Evolutionary conservation across 2,797 vertebrate genomes (phyloP).

Genomic region (Balearica regulorum): DNA sequence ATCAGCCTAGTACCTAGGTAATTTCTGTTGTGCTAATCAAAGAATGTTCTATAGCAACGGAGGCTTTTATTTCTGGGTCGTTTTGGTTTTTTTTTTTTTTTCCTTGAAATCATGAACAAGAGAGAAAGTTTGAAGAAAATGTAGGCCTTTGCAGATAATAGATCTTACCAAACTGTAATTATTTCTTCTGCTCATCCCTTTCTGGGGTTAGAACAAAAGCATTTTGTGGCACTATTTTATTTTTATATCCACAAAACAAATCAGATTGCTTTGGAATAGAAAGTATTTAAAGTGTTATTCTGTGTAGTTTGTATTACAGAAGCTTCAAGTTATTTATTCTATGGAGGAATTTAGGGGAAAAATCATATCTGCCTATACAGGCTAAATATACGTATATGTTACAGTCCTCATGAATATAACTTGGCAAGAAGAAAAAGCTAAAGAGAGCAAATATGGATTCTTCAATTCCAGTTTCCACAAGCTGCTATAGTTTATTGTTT

Average conservation of each 20-base stretch:
- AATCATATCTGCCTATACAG: background rate
- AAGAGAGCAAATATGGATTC: background rate
- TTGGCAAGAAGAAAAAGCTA: background rate
- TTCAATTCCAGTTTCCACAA: background rate
- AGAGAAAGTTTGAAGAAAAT: background rate
- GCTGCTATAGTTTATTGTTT: background rate
- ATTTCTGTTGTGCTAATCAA: background rate
- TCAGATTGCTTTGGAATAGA: background rate
- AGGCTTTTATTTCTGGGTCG: background rate
- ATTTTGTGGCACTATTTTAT: background rate
- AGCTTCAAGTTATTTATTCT: background rate
- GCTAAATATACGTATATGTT: background rate
- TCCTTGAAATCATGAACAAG: background rate
- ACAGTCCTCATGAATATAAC: background rate
- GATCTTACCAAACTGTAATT: background rate
- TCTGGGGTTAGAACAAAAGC: background rate
- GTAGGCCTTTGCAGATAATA: background rate
- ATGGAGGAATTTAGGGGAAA: background rate
- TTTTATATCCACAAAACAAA: background rate
- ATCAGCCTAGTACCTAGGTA: background rate
- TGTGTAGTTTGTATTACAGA: background rate
- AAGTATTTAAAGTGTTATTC: background rate
- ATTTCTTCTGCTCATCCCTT: background rate
- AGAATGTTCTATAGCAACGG: background rate
- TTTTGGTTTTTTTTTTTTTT: background rate